These are phyloP conservation scores for Sarcophilus harrisii DNA, from an alignment of 2,797 vertebrate species.

Conservation along the genomic window DNA sequence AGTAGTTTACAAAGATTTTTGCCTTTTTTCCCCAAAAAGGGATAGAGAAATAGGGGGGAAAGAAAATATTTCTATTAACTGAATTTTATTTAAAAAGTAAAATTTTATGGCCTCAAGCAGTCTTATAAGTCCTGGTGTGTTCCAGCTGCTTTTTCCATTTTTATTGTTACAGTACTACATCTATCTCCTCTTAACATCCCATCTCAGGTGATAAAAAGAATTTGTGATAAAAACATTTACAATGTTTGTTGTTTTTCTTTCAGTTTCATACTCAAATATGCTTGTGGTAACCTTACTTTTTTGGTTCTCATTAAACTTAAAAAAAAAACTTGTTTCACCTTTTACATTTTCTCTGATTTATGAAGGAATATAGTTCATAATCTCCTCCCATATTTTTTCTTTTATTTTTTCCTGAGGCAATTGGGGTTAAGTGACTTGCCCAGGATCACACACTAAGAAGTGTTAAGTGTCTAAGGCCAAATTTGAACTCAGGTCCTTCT, in stretches of 20 bases:
- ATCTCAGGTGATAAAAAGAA: not conserved
- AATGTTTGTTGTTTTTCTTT: not conserved
- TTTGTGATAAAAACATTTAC: not conserved
- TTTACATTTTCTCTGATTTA: not conserved
- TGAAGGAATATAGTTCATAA: not conserved
- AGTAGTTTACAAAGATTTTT: not conserved
- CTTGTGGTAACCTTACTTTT: not conserved
- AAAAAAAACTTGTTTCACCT: not conserved
- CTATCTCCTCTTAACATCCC: not conserved
- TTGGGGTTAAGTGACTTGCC: too few relatives aligned
- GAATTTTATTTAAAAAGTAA: not conserved
- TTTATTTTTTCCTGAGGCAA: not conserved
- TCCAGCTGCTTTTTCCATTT: not conserved
- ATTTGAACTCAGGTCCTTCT: too few relatives aligned
- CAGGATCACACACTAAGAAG: too few relatives aligned
- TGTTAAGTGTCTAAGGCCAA: too few relatives aligned
- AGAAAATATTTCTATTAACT: not conserved
- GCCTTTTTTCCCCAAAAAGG: not conserved
- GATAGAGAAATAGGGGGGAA: not conserved
- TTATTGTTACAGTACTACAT: not conserved
- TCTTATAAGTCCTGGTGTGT: not conserved
- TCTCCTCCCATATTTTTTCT: not conserved
- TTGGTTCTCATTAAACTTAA: not conserved
- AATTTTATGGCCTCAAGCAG: not conserved
- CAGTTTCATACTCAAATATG: not conserved